A percentile compares a stretch with the other conserved stretches of the same genome.
These are phyloP conservation scores for Tenthredo notha DNA, from an alignment of 2,888 invertebrate genomes.

Conservation along the genomic window DNA sequence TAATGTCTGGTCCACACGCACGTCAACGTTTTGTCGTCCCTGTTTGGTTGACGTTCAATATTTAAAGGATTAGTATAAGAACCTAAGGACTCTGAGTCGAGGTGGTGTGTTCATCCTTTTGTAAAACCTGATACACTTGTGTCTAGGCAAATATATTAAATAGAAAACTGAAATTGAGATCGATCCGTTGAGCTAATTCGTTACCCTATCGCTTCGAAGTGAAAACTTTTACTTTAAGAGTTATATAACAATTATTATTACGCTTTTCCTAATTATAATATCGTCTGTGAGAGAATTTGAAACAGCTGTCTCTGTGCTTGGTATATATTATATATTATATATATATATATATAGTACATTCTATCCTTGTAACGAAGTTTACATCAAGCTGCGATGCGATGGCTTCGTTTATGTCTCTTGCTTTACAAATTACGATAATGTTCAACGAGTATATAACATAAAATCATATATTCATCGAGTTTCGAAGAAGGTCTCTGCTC, in stretches of 20 bases:
- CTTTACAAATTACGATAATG: conserved; percentile 16
- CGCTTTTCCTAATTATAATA: background rate
- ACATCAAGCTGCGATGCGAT: background rate
- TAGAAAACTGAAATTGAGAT: background rate
- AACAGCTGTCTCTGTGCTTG: background rate
- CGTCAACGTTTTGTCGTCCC: conserved; percentile 20
- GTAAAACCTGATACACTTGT: background rate
- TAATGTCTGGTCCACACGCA: conserved; percentile 34
- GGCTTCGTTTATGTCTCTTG: conserved; percentile 18
- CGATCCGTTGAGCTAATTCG: background rate
- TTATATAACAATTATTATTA: background rate
- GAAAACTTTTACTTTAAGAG: background rate
- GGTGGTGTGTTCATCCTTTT: background rate
- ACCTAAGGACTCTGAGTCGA: background rate
- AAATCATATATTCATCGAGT: conserved; percentile 28
- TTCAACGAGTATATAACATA: background rate
- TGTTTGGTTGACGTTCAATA: background rate
- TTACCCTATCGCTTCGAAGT: background rate
- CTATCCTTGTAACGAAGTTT: background rate
- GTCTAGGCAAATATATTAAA: background rate
- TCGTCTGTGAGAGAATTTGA: background rate
- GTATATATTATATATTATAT: background rate
- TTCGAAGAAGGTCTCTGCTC: background rate
- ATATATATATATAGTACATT: background rate
- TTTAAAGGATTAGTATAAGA: background rate